Evolutionary conservation across 2,888 invertebrate genomes (phyloP).

Genomic region (Capitulum mitella): DNA sequence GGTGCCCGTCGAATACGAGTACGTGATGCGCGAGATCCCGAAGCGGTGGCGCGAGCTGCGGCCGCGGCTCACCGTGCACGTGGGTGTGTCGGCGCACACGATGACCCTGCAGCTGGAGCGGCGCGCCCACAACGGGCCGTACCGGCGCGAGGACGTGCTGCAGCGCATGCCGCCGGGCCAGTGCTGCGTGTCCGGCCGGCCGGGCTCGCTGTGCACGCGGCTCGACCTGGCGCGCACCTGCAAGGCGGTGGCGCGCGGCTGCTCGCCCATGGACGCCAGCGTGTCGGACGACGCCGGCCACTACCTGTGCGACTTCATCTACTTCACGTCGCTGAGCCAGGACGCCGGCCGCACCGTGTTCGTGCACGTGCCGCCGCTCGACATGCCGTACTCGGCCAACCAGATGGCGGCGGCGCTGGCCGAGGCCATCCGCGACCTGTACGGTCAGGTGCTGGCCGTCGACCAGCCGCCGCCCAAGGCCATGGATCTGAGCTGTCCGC

Average conservation of each 20-base stretch:
- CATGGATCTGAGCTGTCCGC: background rate
- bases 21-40: slow-evolving; percentile 58
- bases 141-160: slow-evolving; percentile 36
- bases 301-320: slow-evolving; percentile 75
- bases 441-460: slow-evolving; percentile 27
- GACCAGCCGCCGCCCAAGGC: slow-evolving; percentile 1
- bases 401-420: slow-evolving; percentile 53
- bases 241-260: background rate
- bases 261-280: background rate
- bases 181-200: background rate
- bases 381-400: slow-evolving; percentile 53
- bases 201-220: background rate
- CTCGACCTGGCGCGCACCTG: slow-evolving; percentile 5
- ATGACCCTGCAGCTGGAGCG: slow-evolving; percentile 60
- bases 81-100: slow-evolving; percentile 62
- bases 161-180: slow-evolving; percentile 31
- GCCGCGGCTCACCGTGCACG: slow-evolving; percentile 71
- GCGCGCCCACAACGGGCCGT: slow-evolving; percentile 52
- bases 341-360: slow-evolving; percentile 57
- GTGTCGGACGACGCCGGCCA: slow-evolving; percentile 43
- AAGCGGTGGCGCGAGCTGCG: slow-evolving; percentile 60
- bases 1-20: slow-evolving; percentile 65
- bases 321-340: slow-evolving; percentile 63
- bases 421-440: slow-evolving; percentile 31
- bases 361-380: slow-evolving; percentile 67